Base-by-base conservation (phyloP, 2,113 vertebrate genomes). In the Raja brachyura region DNA sequence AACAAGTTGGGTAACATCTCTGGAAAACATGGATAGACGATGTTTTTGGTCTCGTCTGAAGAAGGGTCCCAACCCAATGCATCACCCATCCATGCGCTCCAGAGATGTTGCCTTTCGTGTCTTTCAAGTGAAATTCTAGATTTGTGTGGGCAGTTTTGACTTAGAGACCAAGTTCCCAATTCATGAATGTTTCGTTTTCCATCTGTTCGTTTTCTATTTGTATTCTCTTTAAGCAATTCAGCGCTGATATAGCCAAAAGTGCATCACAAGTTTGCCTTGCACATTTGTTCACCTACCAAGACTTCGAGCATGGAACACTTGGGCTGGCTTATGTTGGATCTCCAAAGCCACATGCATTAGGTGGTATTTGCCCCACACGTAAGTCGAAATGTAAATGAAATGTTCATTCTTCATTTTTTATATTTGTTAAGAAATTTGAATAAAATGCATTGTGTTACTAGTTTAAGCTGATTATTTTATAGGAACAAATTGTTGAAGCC, bases 261-360 rank as follows among this genome's bases (percentile, higher is more conserved):
- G 98, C 98, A 56, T 98, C 98, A 93, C 94, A 94, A 0, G 99
- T 98, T 94, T 99, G 99, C 95, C 97, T 99, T 90, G 99, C 99
- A 79, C 99, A 99, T 94, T 97, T 99, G 93, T 99, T 99, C 96
- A 99, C 99, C 0, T 99, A 99, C 94, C 99, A 99, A 95, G 99
- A 99, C 94, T 99, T 99, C 94, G 98, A 98, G 73, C 97, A 99
- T 96, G 99, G 99, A 85, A 99, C 98, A 0, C 97, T 99, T 93
- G 99, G 99, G 31, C 94, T 99, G 77, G 99, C 99, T 20, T 99
- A 99, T 0, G 99, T 99, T 77, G 99, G 98, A 70, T 99, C 99
- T 75, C 97, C 98, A 93, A 96, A 96, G 94, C 94, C 96, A 66
- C 97, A 97, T 93, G 98, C 97, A 81, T 97, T 99, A 6, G 99